Evolutionary conservation across 1,140 invertebrate species (phyloP).

Genomic region (Sinella curviseta): DNA sequence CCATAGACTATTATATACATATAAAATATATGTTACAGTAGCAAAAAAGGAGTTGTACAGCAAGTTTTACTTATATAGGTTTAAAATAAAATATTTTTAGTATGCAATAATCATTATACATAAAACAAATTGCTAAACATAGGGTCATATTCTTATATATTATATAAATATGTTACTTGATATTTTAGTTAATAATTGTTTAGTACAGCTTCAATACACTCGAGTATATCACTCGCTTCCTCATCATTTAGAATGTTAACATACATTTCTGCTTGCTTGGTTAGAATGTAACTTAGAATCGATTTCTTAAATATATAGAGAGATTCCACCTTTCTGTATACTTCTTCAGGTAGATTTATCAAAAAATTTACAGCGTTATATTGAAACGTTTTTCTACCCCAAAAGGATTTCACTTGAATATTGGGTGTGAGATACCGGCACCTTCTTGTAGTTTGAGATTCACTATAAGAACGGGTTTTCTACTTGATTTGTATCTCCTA

Average conservation of each 20-base stretch:
- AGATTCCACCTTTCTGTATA: background rate
- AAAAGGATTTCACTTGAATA: background rate
- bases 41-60: too few species aligned
- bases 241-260: background rate
- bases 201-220: background rate
- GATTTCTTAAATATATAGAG: background rate
- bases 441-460: background rate
- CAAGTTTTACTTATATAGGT: too few species aligned
- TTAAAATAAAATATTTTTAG: too few species aligned
- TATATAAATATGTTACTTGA: too few species aligned
- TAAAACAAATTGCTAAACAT: too few species aligned
- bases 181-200: too few species aligned
- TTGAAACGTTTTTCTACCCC: background rate
- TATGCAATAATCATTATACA: too few species aligned
- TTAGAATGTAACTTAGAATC: background rate
- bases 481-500: too few species aligned
- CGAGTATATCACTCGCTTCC: background rate
- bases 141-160: too few species aligned
- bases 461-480: too few species aligned
- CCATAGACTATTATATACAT: too few species aligned
- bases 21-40: too few species aligned
- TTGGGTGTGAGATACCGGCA: background rate
- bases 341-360: background rate
- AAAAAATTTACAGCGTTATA: background rate
- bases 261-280: background rate